Conservation (phyloP, 2,888 invertebrate species). For the Pollenia griseotomentosa region DNA sequence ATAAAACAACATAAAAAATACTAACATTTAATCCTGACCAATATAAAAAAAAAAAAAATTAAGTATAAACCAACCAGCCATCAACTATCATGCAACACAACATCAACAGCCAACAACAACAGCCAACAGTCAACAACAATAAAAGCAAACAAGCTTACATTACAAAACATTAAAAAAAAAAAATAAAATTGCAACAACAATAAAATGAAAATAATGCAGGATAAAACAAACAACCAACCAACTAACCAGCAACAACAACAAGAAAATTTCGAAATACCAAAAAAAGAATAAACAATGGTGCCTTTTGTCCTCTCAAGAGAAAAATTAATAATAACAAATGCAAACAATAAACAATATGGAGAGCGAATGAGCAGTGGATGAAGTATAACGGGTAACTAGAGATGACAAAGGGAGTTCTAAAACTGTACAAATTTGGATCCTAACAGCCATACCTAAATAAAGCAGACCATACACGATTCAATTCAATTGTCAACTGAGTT, state of each 20-base stretch:
- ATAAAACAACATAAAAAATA: slow-evolving; percentile 12
- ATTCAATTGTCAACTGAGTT: no score
- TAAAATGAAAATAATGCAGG: not conserved
- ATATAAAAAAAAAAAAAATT: slow-evolving; percentile 31
- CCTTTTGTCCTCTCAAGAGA: slow-evolving; percentile 59
- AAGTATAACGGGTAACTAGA: not conserved
- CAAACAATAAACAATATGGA: slow-evolving; percentile 64
- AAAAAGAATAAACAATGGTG: slow-evolving; percentile 58
- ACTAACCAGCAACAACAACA: slow-evolving; percentile 2
- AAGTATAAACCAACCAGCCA: slow-evolving; percentile 33
- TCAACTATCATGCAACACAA: slow-evolving; percentile 55
- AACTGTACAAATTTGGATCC: no score
- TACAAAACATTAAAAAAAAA: slow-evolving; percentile 22
- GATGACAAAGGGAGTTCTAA: no score
- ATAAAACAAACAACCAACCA: slow-evolving; percentile 11
- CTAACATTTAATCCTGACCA: slow-evolving; percentile 47
- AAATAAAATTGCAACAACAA: not conserved
- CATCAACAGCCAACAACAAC: slow-evolving; percentile 29
- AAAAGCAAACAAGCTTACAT: slow-evolving; percentile 31
- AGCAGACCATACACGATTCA: no score
- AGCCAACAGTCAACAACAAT: not conserved
- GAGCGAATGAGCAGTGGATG: not conserved
- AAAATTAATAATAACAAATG: slow-evolving; percentile 71
- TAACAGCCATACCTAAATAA: no score
- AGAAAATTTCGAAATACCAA: slow-evolving; percentile 32